Percentiles rank a stretch among this genome's conserved stretches.
Conservation (phyloP, 1,140 invertebrate species). For the Lordiphosa stackelbergi region DNA sequence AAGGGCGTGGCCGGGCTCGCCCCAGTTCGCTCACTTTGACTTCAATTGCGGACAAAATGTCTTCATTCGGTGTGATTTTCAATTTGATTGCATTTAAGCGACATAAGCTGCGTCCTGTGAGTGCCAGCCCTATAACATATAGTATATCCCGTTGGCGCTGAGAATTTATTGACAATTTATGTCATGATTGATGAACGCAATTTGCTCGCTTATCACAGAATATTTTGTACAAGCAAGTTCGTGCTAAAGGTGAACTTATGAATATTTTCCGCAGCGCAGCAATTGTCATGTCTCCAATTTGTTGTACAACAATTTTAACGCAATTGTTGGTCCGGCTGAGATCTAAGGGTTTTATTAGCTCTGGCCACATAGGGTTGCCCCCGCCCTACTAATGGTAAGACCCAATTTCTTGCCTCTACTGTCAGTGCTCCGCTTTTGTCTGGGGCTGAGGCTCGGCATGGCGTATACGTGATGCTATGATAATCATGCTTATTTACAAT, state of each 20-base stretch:
- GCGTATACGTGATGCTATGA: conserved; percentile 71
- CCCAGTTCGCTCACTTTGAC: conserved; percentile 31
- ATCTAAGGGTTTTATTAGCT: too few relatives aligned
- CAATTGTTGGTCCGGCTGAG: too few relatives aligned
- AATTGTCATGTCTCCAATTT: too few relatives aligned
- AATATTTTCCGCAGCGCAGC: too few relatives aligned
- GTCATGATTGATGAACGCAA: conserved; percentile 66
- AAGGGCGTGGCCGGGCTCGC: conserved; percentile 34
- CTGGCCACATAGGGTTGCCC: too few relatives aligned
- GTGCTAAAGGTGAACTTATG: too few relatives aligned
- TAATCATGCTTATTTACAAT: conserved; percentile 74
- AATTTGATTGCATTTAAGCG: conserved; percentile 69
- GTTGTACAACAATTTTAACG: too few relatives aligned
- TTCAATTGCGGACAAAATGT: conserved; percentile 58
- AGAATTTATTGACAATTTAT: conserved; percentile 61
- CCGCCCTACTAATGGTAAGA: too few relatives aligned
- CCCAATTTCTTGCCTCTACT: too few relatives aligned
- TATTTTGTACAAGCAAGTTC: too few relatives aligned
- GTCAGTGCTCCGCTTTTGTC: too few relatives aligned
- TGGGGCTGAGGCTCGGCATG: conserved; percentile 27
- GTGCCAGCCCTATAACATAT: conserved; percentile 5
- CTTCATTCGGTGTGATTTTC: conserved; percentile 68
- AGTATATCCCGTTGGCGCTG: conserved; percentile 23
- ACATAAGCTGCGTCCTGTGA: conserved; percentile 29
- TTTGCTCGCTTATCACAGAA: conserved; percentile 51